phyloP scores from a whole-genome alignment of 2,888 invertebrate genomes.

The Petrolisthes cinctipes region DNA sequence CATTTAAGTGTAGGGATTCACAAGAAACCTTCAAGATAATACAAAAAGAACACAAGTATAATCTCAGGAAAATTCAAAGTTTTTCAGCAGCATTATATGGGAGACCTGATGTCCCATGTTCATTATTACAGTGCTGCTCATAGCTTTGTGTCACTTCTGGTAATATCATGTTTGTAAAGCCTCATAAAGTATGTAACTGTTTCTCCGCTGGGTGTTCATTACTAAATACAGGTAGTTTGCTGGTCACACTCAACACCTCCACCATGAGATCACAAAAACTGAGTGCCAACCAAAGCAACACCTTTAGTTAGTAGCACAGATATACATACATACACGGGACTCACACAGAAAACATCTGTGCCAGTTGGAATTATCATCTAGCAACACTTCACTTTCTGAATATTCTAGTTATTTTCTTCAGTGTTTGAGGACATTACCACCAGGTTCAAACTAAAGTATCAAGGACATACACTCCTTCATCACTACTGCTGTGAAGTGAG shows the following conservation, averaged over 20 bases:
- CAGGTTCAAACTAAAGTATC: conserved; percentile 69
- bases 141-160: too few relatives aligned
- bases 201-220: not conserved
- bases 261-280: conserved; percentile 35
- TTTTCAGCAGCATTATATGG: too few relatives aligned
- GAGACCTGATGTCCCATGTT: too few relatives aligned
- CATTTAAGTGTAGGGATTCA: not conserved
- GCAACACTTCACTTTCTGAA: not conserved
- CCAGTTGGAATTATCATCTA: conserved; percentile 6
- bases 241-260: conserved; percentile 31
- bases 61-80: too few relatives aligned
- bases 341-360: not conserved
- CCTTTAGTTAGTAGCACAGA: not conserved
- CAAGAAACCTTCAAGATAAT: not conserved
- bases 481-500: conserved; percentile 71
- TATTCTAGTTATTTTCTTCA: not conserved
- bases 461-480: conserved; percentile 69
- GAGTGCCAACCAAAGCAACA: conserved; percentile 5
- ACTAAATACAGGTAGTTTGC: not conserved
- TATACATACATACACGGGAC: not conserved
- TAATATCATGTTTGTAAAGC: too few relatives aligned
- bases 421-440: not conserved
- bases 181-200: too few relatives aligned
- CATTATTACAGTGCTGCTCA: too few relatives aligned
- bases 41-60: too few relatives aligned